These are phyloP conservation scores for Conchocele bisecta DNA, from an alignment of 2,888 invertebrate genomes.

Conservation along the genomic window DNA sequence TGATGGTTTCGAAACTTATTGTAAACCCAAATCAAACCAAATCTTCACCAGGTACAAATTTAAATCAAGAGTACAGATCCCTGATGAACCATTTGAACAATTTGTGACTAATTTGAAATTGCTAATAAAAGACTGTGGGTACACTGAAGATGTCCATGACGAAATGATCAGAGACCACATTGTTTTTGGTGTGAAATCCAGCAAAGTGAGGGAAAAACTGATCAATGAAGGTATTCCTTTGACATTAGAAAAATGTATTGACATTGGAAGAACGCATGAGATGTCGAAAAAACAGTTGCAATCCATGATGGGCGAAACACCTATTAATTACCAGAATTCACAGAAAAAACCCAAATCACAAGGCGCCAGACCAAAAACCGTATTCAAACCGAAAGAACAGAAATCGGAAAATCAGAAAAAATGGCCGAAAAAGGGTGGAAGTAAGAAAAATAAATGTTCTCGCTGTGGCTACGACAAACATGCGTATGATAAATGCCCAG, in stretches of 20 bases:
- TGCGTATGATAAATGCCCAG: constrained; percentile 29
- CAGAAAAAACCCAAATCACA: too few species aligned
- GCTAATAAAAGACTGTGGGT: constrained; percentile 45
- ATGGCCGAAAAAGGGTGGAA: background rate
- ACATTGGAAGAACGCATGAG: constrained; percentile 20
- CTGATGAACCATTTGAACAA: constrained; percentile 45
- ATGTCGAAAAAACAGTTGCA: background rate
- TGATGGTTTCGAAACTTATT: constrained; percentile 26
- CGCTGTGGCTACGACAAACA: constrained; percentile 10
- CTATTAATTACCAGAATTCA: too few species aligned
- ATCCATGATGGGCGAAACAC: too few species aligned
- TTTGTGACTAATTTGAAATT: constrained; percentile 52
- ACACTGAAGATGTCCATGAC: constrained; percentile 19
- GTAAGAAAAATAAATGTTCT: constrained; percentile 7
- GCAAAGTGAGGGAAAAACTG: constrained; percentile 38
- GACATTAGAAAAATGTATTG: constrained; percentile 8
- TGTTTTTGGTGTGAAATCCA: constrained; percentile 31
- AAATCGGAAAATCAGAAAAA: background rate
- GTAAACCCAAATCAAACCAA: constrained; percentile 39
- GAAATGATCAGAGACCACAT: constrained; percentile 49
- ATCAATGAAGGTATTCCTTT: constrained; percentile 30
- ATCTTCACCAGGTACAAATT: constrained; percentile 51
- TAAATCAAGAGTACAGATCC: constrained; percentile 30
- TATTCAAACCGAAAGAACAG: too few species aligned
- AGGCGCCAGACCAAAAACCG: too few species aligned